phyloP scores from a whole-genome alignment of 53 echinoderm and acorn worm species.

The Arbacia lixula region DNA sequence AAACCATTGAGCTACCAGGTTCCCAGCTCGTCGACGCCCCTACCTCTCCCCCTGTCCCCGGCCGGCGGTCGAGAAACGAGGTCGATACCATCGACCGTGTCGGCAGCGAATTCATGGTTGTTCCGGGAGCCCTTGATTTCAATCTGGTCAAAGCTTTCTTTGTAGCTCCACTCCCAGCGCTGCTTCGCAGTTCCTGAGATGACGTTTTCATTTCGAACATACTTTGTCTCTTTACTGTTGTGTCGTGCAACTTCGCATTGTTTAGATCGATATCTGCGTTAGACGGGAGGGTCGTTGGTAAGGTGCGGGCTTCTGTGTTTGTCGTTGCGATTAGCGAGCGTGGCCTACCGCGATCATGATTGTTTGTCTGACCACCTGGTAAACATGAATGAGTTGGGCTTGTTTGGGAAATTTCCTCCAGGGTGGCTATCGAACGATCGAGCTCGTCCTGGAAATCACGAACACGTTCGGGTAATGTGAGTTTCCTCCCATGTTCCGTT shows the following conservation, averaged over 20 bases:
- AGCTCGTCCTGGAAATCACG: no score
- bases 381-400: no score
- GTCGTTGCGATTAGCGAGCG: conserved; percentile 6
- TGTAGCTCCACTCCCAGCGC: neutral
- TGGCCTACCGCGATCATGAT: neutral
- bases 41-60: conserved; percentile 3
- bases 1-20: conserved; percentile 6
- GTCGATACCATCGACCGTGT: conserved; percentile 28
- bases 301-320: no score
- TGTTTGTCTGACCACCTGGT: no score
- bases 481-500: no score
- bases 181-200: neutral
- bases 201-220: conserved; percentile 18
- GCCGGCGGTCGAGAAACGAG: conserved; percentile 25
- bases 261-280: conserved; percentile 46
- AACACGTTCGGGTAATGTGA: no score
- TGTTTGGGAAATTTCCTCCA: no score
- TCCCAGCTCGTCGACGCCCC: no score
- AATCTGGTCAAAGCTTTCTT: conserved; percentile 1
- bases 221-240: conserved; percentile 17
- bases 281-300: no score
- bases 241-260: conserved; percentile 12
- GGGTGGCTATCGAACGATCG: no score
- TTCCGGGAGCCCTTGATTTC: neutral
- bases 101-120: neutral